Base-by-base conservation (phyloP, 1,140 invertebrate species). In the Sarcophaga bullata region DNA sequence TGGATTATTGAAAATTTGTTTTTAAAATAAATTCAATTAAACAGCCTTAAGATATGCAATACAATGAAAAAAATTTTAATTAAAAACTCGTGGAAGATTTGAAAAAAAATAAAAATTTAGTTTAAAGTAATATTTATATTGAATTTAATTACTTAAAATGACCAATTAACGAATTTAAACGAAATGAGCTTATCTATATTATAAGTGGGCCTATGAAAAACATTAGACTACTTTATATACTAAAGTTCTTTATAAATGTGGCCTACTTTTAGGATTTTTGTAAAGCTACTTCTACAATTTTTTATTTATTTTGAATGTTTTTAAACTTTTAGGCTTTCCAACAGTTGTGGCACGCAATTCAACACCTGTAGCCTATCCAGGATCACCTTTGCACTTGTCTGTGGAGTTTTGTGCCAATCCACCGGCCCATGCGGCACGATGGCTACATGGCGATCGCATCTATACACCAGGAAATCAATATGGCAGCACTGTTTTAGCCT, bases 341-440 rank as follows among this genome's bases (percentile, higher is more conserved):
- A 91, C 91, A 73, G 90, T 91, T 19, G 86, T 90, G 76, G 91
- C 91, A 0, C 85, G 87, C 9, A 92, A 92, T 86, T 89, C 91
- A 84, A 92, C 90, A 54, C 90, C 92, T 48, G 91, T 91, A 4
- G 91, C 91, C 37, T 91, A 92, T 82, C 91, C 91, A n/a, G 92
- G 91, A 46, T 91, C 91, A 25, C 91, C 91, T 0, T 82, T 92
- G 47, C 92, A 91, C 50, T 85, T 92, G 7, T 90, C 91, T 9
- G 92, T 92, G 84, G 92, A 92, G 87, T 92, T 92, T 85, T 92
- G 92, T 86, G 92, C 92, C 85, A 92, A 92, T 89, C 92, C 92
- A 8, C 87, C 89, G 9, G 89, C 89, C 5, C 87, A 89, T 84
- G 89, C 89, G 9, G 89, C 89, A 6, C 86, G 89, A 82, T 90